A percentile compares a stretch with the other conserved stretches of the same genome.
Conservation (phyloP, 2,888 invertebrate genomes). For the Pollenia angustigena region DNA sequence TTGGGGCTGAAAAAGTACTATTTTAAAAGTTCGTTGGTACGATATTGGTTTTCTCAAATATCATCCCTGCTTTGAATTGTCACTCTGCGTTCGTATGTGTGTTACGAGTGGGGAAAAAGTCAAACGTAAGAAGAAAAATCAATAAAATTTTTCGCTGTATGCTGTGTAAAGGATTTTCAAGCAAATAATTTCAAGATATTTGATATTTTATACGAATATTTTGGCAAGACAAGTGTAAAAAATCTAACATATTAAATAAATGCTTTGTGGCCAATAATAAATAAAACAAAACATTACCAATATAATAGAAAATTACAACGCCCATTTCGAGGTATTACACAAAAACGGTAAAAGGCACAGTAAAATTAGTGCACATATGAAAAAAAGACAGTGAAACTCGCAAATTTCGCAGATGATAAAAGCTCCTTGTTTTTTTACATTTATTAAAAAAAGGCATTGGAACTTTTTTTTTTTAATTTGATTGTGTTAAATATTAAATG, state of each 20-base stretch:
- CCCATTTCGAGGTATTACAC: slow-evolving; percentile 71
- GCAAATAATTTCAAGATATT: slow-evolving; percentile 49
- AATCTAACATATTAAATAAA: slow-evolving; percentile 16
- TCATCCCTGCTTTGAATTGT: slow-evolving; percentile 65
- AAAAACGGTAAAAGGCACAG: slow-evolving; percentile 67
- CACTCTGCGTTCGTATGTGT: slow-evolving; percentile 59
- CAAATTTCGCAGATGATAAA: slow-evolving; percentile 40
- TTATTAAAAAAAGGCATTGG: slow-evolving; percentile 1
- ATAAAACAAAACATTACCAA: slow-evolving; percentile 11
- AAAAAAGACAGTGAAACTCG: slow-evolving; percentile 55
- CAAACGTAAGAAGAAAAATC: slow-evolving; percentile 81
- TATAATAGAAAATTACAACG: slow-evolving; percentile 58
- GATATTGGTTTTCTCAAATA: too few relatives aligned
- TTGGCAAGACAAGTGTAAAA: slow-evolving; percentile 40
- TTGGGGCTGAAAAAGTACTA: too few relatives aligned
- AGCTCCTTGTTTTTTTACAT: slow-evolving; percentile 30
- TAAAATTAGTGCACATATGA: slow-evolving; percentile 28
- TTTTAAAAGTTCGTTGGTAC: too few relatives aligned
- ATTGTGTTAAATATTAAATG: neutral
- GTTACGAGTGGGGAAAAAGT: slow-evolving; percentile 73
- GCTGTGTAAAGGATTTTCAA: slow-evolving; percentile 63
- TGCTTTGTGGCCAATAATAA: slow-evolving; percentile 29
- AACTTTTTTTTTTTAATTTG: neutral
- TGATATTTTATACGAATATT: slow-evolving; percentile 23
- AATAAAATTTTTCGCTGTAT: slow-evolving; percentile 81